Evolutionary conservation across 2,888 invertebrate genomes (phyloP), one percentile per base, ranked within the genome.

Genomic region (Drosophila crucigera): DNA sequence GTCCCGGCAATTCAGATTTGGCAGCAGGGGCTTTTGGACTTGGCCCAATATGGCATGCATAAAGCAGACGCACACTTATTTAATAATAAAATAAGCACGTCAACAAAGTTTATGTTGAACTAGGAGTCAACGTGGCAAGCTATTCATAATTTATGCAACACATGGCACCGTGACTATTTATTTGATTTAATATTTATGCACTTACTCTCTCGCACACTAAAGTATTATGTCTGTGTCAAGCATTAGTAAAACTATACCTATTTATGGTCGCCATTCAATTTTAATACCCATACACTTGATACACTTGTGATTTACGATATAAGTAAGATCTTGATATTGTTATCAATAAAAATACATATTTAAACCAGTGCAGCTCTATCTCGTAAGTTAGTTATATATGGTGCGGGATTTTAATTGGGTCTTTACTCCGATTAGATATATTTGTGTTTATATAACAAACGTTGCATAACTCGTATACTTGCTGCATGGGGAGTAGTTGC

Each of bases 131-230:
- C 35, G 67, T 37, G 25, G n/a, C 55, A 53, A 28, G 47, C 54
- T 25, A 54, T 62, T 64, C 69, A 79, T 85, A 50, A 74, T 64
- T 82, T 65, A 80, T 82, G 80, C 66, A 68, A 63, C 80, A 79
- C 69, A 80, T 67, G 65, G 52, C 76, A 59, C 41, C 16, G 41
- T 31, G 55, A 54, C 53, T 53, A 66, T 67, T 66, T 74, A 59
- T 59, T 59, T 54, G 47, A 67, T 73, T 47, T 28, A 59, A 49
- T 75, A 74, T 60, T 67, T 58, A 59, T 66, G 54, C 49, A 54
- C 50, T 28, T 56, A 52, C 11, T 22, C 33, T 16, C 31, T n/a
- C 30, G 19, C 41, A 73, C 30, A 22, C 25, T 1, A 7, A 43
- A 65, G 41, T 50, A 58, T 59, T 35, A 35, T n/a, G 41, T 19